Conservation (phyloP, 2,797 vertebrate genomes). For the Gadopsis bispinosus region DNA sequence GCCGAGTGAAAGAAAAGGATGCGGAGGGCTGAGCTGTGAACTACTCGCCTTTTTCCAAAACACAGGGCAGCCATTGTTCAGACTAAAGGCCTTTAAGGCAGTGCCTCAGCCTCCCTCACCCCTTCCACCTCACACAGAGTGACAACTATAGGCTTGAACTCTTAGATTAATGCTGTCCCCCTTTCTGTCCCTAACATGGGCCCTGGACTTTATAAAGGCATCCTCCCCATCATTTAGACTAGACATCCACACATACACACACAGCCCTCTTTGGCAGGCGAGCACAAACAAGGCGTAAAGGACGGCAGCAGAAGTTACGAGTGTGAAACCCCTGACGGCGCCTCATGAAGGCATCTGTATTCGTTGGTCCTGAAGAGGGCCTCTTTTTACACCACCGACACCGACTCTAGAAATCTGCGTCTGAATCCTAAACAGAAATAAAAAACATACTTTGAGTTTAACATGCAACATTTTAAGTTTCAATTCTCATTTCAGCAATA, state of each 20-base stretch:
- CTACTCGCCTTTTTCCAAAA: constrained; percentile 46
- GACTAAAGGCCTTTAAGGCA: constrained; percentile 66
- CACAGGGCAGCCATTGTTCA: constrained; percentile 73
- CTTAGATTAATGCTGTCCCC: constrained; percentile 84
- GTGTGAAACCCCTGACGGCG: constrained; percentile 33
- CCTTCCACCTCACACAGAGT: constrained; percentile 59
- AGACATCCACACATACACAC: constrained; percentile 65
- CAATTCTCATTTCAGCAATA: neutral
- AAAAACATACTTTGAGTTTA: neutral
- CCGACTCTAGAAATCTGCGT: neutral
- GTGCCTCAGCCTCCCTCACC: constrained; percentile 47
- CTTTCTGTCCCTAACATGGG: constrained; percentile 78
- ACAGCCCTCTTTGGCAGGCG: constrained; percentile 66
- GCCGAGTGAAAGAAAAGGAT: constrained; percentile 49
- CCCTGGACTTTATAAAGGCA: constrained; percentile 82
- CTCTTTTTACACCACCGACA: constrained; percentile 21
- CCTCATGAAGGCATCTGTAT: constrained; percentile 48
- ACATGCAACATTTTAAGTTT: neutral
- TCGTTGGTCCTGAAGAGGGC: constrained; percentile 14
- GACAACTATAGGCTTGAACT: constrained; percentile 87
- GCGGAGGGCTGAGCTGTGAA: constrained; percentile 60
- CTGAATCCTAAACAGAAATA: constrained; percentile 17
- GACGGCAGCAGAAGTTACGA: constrained; percentile 51
- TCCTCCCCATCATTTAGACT: constrained; percentile 86
- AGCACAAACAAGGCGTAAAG: constrained; percentile 70